Evolutionary conservation across 1,140 invertebrate genomes (phyloP), one percentile per base, ranked within the genome.

Genomic region (Luehdorfia chinensis): DNA sequence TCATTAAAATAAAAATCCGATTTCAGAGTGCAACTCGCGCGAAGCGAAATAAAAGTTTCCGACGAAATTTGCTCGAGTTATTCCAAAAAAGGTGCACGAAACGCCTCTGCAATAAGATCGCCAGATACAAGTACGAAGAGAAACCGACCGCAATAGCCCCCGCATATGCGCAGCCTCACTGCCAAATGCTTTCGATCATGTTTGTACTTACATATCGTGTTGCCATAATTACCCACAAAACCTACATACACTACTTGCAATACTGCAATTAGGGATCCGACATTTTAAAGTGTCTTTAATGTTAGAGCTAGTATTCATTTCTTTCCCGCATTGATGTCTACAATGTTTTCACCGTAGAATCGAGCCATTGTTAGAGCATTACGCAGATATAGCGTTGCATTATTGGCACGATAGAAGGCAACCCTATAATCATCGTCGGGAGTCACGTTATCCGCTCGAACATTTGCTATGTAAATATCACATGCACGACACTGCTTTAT

Each of bases 1-100:
- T 84, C 76, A 86, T 86, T 86, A 86, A 85, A 84, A 84, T 86
- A 86, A 84, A 85, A 84, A 80, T 83, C 64, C 60, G 75, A 81
- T 80, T 81, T 81, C 67, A 47, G 79, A 84, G 77, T 79, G 70
- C 75, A 81, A 73, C 70, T 71, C 65, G 72, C 67, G 69, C 70
- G 74, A 54, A 75, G 72, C 62, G 53, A 76, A 80, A 80, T 80
- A 77, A 81, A 84, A 78, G 68, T 83, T 80, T 74, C 76, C 71
- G 61, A 72, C 71, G 64, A 85, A 83, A 76, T 83, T 83, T 81
- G 78, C 78, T 81, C 81, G 78, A 78, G 70, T 81, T 84, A 81
- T 70, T 75, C 77, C 74, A 81, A 80, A 79, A 81, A 85, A 78
- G 72, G 69, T 58, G 55, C 64, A 60, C 70, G 65, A 62, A 78